These are phyloP conservation scores for Onychostruthus taczanowskii DNA, from an alignment of 2,113 vertebrate species.

Conservation along the genomic window DNA sequence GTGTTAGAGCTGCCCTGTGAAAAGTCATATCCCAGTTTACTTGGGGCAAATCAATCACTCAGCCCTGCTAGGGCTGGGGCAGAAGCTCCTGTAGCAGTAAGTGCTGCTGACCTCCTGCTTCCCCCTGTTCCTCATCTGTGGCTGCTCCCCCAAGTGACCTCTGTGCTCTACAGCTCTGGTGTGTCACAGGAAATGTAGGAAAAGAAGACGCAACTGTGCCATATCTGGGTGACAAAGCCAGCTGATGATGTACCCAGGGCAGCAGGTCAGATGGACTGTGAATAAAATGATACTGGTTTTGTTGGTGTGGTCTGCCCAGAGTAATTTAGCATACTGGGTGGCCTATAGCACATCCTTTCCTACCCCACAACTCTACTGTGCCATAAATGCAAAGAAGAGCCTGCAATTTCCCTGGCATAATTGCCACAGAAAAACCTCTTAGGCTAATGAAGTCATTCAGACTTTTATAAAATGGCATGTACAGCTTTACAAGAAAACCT, in stretches of 20 bases:
- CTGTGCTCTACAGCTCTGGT: rapidly evolving
- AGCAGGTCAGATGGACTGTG: not conserved
- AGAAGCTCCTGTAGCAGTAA: not conserved
- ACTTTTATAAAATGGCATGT: not conserved
- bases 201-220: not conserved
- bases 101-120: not conserved
- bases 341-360: not conserved
- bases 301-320: not conserved
- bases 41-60: not conserved
- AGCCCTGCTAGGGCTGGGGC: not conserved
- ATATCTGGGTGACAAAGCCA: rapidly evolving
- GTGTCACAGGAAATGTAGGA: rapidly evolving
- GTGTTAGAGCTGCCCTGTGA: not conserved
- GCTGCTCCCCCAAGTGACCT: not conserved
- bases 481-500: not conserved
- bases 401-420: not conserved
- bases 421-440: not conserved
- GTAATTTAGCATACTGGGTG: not conserved
- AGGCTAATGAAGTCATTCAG: not conserved
- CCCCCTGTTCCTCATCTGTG: not conserved
- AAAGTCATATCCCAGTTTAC: not conserved
- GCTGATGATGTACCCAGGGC: not conserved
- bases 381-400: not conserved
- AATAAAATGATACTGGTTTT: not conserved
- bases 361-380: too few relatives aligned